Percentiles rank a stretch among this genome's conserved stretches.
phyloP scores from a whole-genome alignment of 2,113 vertebrate genomes.

The Lycocorax pyrrhopterus region DNA sequence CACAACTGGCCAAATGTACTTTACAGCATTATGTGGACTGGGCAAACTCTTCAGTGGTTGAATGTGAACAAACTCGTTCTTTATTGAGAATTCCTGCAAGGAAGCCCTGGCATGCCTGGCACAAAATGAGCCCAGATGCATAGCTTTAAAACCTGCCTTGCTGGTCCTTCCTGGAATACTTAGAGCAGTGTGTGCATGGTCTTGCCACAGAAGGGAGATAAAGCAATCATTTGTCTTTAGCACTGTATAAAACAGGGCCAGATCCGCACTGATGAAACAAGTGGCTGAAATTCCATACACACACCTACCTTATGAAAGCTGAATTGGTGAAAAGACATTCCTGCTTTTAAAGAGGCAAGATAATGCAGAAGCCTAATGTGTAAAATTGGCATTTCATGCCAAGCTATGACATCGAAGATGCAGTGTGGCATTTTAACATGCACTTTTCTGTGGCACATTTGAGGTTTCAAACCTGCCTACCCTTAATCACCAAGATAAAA shows the following conservation, averaged over 20 bases:
- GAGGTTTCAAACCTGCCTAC: background rate
- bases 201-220: background rate
- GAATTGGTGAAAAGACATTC: background rate
- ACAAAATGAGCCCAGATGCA: background rate
- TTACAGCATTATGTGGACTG: background rate
- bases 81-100: background rate
- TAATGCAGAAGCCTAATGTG: background rate
- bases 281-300: too few species aligned
- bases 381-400: background rate
- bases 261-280: background rate
- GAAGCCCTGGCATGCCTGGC: background rate
- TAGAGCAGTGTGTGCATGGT: background rate
- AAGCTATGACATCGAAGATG: rapidly evolving
- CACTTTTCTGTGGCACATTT: background rate
- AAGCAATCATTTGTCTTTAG: background rate
- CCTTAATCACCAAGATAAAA: background rate
- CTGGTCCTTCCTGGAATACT: background rate
- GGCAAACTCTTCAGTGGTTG: background rate
- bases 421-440: background rate
- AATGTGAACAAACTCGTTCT: background rate
- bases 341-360: background rate
- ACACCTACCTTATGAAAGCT: background rate
- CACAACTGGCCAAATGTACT: background rate
- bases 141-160: background rate
- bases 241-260: background rate